phyloP scores from a whole-genome alignment of 2,113 vertebrate genomes.

The Hyaena hyaena region DNA sequence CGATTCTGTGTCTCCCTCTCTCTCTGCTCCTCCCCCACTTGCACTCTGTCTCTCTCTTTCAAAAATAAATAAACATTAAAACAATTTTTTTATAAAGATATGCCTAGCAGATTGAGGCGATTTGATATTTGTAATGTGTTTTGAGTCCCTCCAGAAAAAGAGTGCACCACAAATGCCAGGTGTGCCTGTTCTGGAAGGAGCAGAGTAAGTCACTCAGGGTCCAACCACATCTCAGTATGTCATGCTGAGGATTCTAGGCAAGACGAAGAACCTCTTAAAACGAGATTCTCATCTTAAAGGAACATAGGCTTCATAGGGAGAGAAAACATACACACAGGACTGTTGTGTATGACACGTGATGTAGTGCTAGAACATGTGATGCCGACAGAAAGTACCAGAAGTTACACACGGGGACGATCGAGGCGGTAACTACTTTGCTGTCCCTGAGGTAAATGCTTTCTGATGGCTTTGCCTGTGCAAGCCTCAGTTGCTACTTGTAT shows the following conservation, averaged over 20 bases:
- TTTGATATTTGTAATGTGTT: conserved; percentile 29
- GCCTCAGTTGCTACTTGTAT: neutral
- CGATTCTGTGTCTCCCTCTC: no score
- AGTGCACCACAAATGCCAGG: neutral
- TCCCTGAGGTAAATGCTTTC: neutral
- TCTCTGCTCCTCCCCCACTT: no score
- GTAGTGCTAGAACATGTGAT: neutral
- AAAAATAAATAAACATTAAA: no score
- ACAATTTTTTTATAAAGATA: neutral
- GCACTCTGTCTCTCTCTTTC: no score
- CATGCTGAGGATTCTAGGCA: neutral
- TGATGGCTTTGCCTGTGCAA: neutral
- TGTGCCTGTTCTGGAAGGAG: neutral
- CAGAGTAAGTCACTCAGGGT: neutral
- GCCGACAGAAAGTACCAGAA: neutral
- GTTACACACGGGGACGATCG: fast-evolving
- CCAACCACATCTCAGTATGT: neutral
- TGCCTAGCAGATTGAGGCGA: neutral
- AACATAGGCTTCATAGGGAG: neutral
- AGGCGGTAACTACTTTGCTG: neutral
- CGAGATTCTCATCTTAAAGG: conserved; percentile 38
- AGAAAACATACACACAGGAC: neutral
- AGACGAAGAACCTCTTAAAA: neutral
- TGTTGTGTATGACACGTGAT: neutral
- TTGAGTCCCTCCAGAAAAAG: conserved; percentile 25